Evolutionary conservation across 1,140 invertebrate genomes (phyloP), one percentile per base, ranked within the genome.

Genomic region (Holotrichia oblita): DNA sequence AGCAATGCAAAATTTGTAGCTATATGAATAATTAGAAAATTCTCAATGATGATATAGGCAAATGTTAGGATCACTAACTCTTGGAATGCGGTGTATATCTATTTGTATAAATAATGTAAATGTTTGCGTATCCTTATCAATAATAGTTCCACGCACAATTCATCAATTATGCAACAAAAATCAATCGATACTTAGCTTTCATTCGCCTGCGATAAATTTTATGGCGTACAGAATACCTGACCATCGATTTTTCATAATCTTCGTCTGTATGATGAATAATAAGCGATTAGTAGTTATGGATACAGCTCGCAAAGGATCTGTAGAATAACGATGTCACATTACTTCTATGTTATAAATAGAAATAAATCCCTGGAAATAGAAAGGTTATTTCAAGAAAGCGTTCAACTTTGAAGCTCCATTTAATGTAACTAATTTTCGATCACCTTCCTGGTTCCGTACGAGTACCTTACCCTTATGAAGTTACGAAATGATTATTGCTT

Each of bases 91-190:
- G 20, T 69, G 61, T 69, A 69, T 24, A 7, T 6, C 12, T 6
- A 9, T 27, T 34, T 12, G 61, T 12, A 9, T 24, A 69, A 69
- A 27, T 69, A 27, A 69, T 34, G 27, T 69, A 69, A 24, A 69
- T 34, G 22, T 69, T 12, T 69, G 61, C 61, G 61, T 69, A 69
- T 69, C 61, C 61, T 69, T 69, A 69, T 69, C 61, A 69, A 34
- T 69, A 69, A 27, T 69, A 69, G 27, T 69, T 22, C 20, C 61
- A 69, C 61, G 61, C 61, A 69, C 61, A 69, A 27, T 69, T 69
- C 10, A 69, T 69, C 61, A 69, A 69, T 69, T 69, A 69, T 69
- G 61, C 61, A 69, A 69, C 61, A 69, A 24, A 69, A 69, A 69
- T 69, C 61, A 69, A 27, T 69, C 61, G 22, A 69, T 55, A 55